Percentiles rank a stretch among this genome's conserved stretches.
Conservation (phyloP, 2,888 invertebrate genomes). For the Chelonus formosanus region DNA sequence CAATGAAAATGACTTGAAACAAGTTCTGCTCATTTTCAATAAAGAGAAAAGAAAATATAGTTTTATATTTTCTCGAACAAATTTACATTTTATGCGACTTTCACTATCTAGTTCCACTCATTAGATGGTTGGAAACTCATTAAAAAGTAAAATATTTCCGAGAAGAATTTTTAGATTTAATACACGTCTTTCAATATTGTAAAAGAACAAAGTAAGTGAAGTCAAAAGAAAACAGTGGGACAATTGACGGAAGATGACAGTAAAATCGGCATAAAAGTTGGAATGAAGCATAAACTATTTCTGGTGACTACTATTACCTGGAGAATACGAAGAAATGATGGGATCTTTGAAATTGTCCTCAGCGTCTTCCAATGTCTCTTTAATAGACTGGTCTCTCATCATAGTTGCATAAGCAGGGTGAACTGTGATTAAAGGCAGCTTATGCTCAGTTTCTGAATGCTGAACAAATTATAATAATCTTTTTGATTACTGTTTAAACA, state of each 20-base stretch:
- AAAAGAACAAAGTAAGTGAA: background rate
- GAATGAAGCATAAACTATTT: constrained; percentile 67
- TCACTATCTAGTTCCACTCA: constrained; percentile 28
- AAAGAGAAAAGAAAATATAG: no score
- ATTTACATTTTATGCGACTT: constrained; percentile 45
- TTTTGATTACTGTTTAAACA: no score
- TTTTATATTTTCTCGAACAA: constrained; percentile 46
- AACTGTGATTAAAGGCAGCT: constrained; percentile 74
- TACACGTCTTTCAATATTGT: background rate
- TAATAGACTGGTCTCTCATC: constrained; percentile 70
- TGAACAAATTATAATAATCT: constrained; percentile 52
- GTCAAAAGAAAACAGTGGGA: constrained; percentile 8
- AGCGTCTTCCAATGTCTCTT: constrained; percentile 71
- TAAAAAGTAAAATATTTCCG: constrained; percentile 3
- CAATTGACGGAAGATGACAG: constrained; percentile 31
- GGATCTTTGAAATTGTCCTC: constrained; percentile 64
- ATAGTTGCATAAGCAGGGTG: constrained; percentile 76
- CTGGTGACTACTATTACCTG: constrained; percentile 42
- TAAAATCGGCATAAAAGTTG: background rate
- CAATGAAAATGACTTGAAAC: no score
- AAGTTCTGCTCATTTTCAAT: no score
- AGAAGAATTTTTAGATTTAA: background rate
- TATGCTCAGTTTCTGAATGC: constrained; percentile 76
- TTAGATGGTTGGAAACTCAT: background rate
- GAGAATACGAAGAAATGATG: no score